These are phyloP conservation scores for Pecten maximus DNA, from an alignment of 2,888 invertebrate genomes.

Conservation along the genomic window DNA sequence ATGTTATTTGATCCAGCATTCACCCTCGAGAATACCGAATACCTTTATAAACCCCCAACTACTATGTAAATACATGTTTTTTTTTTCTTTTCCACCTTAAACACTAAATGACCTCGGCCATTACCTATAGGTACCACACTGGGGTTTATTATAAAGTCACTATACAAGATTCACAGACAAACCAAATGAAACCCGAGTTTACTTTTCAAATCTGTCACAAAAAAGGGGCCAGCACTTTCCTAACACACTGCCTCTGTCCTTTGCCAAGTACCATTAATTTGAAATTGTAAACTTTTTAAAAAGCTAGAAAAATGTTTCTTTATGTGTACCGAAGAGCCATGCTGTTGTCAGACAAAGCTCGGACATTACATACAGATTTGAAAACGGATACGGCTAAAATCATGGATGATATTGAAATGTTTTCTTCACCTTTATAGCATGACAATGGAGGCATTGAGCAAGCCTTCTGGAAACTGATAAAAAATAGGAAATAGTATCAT, in stretches of 20 bases:
- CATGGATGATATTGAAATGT: background rate
- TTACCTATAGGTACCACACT: background rate
- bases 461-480: background rate
- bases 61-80: background rate
- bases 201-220: background rate
- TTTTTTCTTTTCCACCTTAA: background rate
- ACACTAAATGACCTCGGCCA: background rate
- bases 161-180: background rate
- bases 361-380: background rate
- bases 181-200: background rate
- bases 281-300: background rate
- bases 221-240: background rate
- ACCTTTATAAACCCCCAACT: background rate
- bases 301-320: background rate
- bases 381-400: background rate
- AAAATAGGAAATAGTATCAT: background rate
- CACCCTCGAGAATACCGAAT: slow-evolving; percentile 10
- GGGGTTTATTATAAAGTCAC: slow-evolving; percentile 6
- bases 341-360: background rate
- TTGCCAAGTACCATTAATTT: background rate
- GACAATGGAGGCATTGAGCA: background rate
- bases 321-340: background rate
- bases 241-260: background rate
- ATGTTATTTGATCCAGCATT: background rate
- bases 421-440: background rate